Conservation (phyloP, 1,140 invertebrate genomes). For the Stenopsyche tienmushanensis region DNA sequence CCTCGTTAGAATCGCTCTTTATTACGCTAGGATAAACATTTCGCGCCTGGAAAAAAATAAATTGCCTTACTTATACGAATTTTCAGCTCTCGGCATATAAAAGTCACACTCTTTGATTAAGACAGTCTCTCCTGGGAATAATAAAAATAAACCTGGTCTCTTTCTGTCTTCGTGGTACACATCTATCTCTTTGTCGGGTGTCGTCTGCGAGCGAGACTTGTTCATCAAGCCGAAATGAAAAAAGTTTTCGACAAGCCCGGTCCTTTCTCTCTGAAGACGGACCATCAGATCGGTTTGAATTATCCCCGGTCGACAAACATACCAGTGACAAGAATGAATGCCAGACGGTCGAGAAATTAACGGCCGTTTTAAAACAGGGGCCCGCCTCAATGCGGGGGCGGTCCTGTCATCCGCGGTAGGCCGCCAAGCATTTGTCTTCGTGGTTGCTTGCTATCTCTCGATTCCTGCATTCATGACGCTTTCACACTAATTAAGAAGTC, state of each 20-base stretch:
- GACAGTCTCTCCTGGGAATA: background rate
- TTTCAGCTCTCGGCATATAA: background rate
- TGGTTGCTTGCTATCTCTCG: background rate
- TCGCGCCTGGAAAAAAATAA: too few relatives aligned
- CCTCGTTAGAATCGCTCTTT: too few relatives aligned
- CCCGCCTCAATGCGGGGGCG: background rate
- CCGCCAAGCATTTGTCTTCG: conserved; percentile 5
- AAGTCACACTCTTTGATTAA: conserved; percentile 4
- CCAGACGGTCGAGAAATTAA: conserved; percentile 9
- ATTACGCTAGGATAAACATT: too few relatives aligned
- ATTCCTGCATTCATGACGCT: background rate
- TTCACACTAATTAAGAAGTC: conserved; percentile 3
- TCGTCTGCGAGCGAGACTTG: background rate
- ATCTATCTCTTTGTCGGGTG: background rate
- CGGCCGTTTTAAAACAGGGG: conserved; percentile 6
- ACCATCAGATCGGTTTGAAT: conserved; percentile 2
- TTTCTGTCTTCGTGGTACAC: background rate
- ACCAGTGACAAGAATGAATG: background rate
- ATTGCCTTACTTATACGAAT: too few relatives aligned
- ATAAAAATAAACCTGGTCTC: conserved; percentile 16
- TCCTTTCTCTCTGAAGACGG: background rate
- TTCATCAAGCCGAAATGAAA: conserved; percentile 8
- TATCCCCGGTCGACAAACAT: background rate
- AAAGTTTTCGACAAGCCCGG: conserved; percentile 9
- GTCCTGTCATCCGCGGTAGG: background rate